Evolutionary conservation across 2,888 invertebrate species (phyloP), one percentile per base, ranked within the genome.

Genomic region (Cecidostiba fungosa): DNA sequence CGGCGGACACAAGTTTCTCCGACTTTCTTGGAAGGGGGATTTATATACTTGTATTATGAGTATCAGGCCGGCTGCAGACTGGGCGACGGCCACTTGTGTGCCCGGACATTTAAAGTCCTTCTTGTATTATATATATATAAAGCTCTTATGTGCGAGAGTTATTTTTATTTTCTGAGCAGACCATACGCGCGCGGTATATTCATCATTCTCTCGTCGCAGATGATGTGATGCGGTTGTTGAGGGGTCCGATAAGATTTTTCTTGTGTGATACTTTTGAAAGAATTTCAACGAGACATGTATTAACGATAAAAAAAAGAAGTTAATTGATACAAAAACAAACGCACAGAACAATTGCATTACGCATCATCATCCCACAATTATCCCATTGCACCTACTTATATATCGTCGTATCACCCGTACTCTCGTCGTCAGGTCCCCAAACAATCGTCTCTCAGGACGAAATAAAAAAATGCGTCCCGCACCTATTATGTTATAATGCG

Each of bases 401-500:
- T 6, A 43, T 10, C 43, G 43, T 43, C 50, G 19, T 50, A n/a
- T n/a, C n/a, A 16, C n/a, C n/a, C 54, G 0, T 43, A 43, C 43
- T 8, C 43, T 47, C 14, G 43, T 10, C 43, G 43, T 43, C 36
- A 0, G 10, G 10, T 43, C 10, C 8, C 32, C 36, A 6, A 43
- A 10, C 16, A 16, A 32, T 32, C 16, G 1, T 23, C 16, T 19
- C 26, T 39, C 43, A 29, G 73, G 50, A n/a, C 47, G 29, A 50
- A 50, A 36, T 12, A 36, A 70, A 72, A 72, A 29, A 50, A 47
- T 16, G 47, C 39, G 47, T 50, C 79, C 50, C 36, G 43, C 36
- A 79, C 77, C 19, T 66, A 82, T 82, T 85, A 85, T 50, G 62
- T 73, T 50, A 50, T 85, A 73, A 85, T 62, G 73, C n/a, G 26